Evolutionary conservation across 2,113 vertebrate species (phyloP).

Genomic region (Myrmophylax atrothorax): DNA sequence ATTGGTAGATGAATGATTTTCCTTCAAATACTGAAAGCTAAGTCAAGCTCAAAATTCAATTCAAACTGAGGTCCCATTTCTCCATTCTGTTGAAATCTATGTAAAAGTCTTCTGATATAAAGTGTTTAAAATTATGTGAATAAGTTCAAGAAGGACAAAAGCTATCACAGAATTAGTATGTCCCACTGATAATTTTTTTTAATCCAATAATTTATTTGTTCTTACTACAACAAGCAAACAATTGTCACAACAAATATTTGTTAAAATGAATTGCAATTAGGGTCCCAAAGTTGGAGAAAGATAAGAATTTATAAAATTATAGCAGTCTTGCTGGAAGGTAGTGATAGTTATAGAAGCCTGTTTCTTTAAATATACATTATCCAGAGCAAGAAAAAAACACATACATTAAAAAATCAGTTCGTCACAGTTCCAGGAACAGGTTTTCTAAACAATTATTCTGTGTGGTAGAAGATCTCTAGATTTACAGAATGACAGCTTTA

Average conservation of each 20-base stretch:
- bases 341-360: not conserved
- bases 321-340: not conserved
- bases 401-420: conserved; percentile 16
- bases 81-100: conserved; percentile 29
- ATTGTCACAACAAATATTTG: not conserved
- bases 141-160: not conserved
- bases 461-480: conserved; percentile 73
- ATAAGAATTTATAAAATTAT: not conserved
- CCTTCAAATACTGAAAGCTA: conserved; percentile 72
- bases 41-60: conserved; percentile 67
- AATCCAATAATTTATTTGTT: not conserved
- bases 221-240: not conserved
- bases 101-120: not conserved
- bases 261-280: not conserved
- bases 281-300: not conserved
- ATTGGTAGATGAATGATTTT: conserved; percentile 73
- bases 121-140: conserved; percentile 20
- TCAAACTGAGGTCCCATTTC: not conserved
- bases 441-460: conserved; percentile 71
- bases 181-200: not conserved
- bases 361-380: conserved; percentile 46
- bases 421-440: conserved; percentile 20
- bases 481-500: conserved; percentile 76
- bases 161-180: not conserved
- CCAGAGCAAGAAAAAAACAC: not conserved